Percentiles rank a stretch among this genome's conserved stretches.
These are phyloP conservation scores for Otus sunia DNA, from an alignment of 2,113 vertebrate species.

Conservation along the genomic window DNA sequence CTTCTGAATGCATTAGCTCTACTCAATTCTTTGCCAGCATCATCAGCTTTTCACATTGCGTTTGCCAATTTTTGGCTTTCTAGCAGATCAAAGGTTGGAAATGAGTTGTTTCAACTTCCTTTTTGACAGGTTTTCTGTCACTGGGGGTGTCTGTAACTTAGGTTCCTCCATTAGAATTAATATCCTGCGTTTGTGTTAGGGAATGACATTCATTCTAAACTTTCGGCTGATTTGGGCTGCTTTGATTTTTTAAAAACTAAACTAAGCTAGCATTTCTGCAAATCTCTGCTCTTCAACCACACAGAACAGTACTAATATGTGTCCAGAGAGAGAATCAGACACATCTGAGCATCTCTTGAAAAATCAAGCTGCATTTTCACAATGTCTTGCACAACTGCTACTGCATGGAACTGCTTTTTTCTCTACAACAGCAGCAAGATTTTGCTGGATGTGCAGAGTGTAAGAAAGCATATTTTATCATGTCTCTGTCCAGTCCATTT, in stretches of 20 bases:
- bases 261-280: not conserved
- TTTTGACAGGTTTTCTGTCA: not conserved
- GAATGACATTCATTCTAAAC: not conserved
- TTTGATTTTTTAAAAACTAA: not conserved
- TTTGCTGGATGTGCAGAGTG: not conserved
- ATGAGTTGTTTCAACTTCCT: not conserved
- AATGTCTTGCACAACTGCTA: not conserved
- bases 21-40: not conserved
- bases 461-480: not conserved
- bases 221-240: not conserved
- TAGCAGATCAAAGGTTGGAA: not conserved
- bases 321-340: not conserved
- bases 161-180: not conserved
- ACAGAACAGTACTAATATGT: not conserved
- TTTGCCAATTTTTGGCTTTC: slow-evolving; percentile 4
- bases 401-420: not conserved
- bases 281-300: not conserved
- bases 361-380: not conserved
- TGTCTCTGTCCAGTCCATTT: not conserved
- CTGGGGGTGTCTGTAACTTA: not conserved
- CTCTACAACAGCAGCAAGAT: not conserved
- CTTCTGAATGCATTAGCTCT: not conserved
- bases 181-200: not conserved
- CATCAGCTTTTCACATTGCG: not conserved
- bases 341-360: not conserved